Evolutionary conservation across 2,888 invertebrate genomes (phyloP), one percentile per base, ranked within the genome.

Genomic region (Onthophagus sagittarius): DNA sequence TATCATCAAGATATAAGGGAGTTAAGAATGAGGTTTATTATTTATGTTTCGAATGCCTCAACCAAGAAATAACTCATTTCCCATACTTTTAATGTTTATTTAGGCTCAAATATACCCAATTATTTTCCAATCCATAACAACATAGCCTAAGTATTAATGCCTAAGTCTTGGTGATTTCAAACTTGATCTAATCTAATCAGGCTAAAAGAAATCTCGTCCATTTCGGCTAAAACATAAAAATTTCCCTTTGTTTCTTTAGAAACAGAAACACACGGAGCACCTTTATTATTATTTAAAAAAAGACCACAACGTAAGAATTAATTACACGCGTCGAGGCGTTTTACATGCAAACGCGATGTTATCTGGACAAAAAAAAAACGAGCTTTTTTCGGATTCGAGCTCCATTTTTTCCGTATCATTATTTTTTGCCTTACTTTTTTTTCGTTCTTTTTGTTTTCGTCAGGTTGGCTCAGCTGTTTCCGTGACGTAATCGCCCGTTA

Each of bases 191-290:
- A n/a, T 23, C 23, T 23, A 23, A 23, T 23, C 23, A 23, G 23
- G 23, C 23, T 23, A 23, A 23, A 23, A 23, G 1, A 23, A 23
- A 23, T 23, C 92, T 91, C 88, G 78, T 89, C 23, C 23, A 23
- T 23, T 23, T 23, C 6, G 11, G 11, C 6, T 4, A 53, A 53
- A 1, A 23, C 11, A 11, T 53, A 2, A 53, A 53, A 53, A 53
- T 9, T 11, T 53, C 11, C 6, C 39, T 11, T 53, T 11, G 11
- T 53, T 53, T 53, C 39, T 53, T 53, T 53, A 53, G 11, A 53
- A 11, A 53, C 7, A 53, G 39, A 53, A 53, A 53, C 11, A 53
- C 39, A 53, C 39, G 9, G 39, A 53, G 39, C 5, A 11, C 7
- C 9, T 11, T 53, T 53, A 53, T 53, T 53, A 53, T 53, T 53